Evolutionary conservation across 2,797 vertebrate species (phyloP).

Genomic region (Macrochelys suwanniensis): DNA sequence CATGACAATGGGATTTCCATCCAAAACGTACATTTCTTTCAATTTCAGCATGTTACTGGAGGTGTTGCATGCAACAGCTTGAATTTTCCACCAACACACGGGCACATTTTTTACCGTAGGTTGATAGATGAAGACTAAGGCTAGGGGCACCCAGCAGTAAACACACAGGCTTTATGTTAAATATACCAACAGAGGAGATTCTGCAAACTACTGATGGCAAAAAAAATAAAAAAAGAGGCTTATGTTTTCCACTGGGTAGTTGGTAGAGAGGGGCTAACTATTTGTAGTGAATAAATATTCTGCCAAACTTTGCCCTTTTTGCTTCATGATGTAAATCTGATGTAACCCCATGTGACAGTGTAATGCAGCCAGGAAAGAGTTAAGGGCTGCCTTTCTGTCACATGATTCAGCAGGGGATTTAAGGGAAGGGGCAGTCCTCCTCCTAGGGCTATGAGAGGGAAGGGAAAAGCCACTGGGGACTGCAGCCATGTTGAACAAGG

Average conservation of each 20-base stretch:
- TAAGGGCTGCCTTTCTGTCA: not conserved
- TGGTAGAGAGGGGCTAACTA: not conserved
- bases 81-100: not conserved
- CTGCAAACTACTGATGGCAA: not conserved
- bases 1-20: not conserved
- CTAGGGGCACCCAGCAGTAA: not conserved
- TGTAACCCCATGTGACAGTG: not conserved
- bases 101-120: not conserved
- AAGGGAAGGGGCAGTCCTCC: accelerated
- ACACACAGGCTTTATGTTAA: not conserved
- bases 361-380: not conserved
- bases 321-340: not conserved
- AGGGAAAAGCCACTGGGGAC: not conserved
- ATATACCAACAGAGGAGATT: not conserved
- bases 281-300: not conserved
- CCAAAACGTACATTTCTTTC: not conserved
- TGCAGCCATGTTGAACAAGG: not conserved
- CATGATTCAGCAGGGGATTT: not conserved
- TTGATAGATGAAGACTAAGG: not conserved
- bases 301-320: not conserved
- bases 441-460: not conserved
- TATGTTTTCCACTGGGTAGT: not conserved
- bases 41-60: not conserved
- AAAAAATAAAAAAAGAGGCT: not conserved
- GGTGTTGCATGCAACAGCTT: not conserved